phyloP scores from a whole-genome alignment of 2,888 invertebrate genomes.

The Sinopyrophorus schimmeli region DNA sequence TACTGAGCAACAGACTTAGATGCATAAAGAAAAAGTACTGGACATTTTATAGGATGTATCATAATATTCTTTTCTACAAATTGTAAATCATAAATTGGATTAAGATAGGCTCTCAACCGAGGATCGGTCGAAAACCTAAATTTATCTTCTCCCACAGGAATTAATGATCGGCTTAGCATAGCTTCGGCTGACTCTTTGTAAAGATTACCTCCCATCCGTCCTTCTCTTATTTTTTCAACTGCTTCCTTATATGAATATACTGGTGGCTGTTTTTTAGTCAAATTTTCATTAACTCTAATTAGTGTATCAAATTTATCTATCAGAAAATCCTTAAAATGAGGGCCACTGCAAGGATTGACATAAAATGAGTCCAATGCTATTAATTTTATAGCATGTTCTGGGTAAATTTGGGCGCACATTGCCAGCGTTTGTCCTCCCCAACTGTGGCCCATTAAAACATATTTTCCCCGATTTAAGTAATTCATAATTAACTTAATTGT shows the following conservation, averaged over 20 bases:
- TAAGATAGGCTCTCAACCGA: conserved; percentile 54
- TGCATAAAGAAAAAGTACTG: conserved; percentile 48
- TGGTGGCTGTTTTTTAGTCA: conserved; percentile 38
- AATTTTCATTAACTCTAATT: conserved; percentile 44
- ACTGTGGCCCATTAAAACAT: conserved; percentile 50
- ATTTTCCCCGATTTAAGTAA: conserved; percentile 46
- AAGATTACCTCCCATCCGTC: conserved; percentile 50
- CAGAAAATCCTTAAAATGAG: conserved; percentile 45
- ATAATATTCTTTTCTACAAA: conserved; percentile 48
- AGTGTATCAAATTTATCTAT: conserved; percentile 48
- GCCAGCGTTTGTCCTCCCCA: conserved; percentile 58
- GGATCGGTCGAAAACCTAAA: conserved; percentile 63
- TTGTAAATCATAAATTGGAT: conserved; percentile 50
- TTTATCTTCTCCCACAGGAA: conserved; percentile 51
- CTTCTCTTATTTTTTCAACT: conserved; percentile 55
- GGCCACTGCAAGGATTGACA: conserved; percentile 38
- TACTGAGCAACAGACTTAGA: conserved; percentile 34
- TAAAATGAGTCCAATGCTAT: conserved; percentile 55
- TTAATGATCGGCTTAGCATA: conserved; percentile 57
- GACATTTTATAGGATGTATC: conserved; percentile 47
- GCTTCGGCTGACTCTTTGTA: conserved; percentile 56
- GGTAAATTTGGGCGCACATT: conserved; percentile 52
- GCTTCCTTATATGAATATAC: conserved; percentile 57
- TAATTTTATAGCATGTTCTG: conserved; percentile 53
- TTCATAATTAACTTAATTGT: conserved; percentile 43